These are phyloP conservation scores for Apocrypta bakeri DNA, from an alignment of 1,140 invertebrate genomes.

Conservation along the genomic window DNA sequence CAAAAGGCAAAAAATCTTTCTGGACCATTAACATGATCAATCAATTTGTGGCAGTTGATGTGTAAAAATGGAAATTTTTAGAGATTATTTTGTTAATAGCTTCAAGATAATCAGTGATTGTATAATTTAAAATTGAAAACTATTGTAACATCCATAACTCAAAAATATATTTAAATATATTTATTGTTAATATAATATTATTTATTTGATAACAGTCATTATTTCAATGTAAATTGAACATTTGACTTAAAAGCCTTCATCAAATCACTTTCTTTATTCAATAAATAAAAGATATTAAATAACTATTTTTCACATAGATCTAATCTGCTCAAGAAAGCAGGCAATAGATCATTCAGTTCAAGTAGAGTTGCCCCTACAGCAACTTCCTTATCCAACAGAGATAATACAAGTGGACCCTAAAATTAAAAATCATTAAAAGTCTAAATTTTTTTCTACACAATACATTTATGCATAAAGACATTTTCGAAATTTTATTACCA, in stretches of 20 bases:
- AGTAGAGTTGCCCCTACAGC: conserved; percentile 56
- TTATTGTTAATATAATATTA: conserved; percentile 31
- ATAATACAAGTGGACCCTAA: conserved; percentile 61
- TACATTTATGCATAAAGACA: background rate
- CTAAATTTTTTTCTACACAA: background rate
- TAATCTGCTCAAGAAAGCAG: conserved; percentile 56
- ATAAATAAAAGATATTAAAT: background rate
- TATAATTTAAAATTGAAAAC: conserved; percentile 4
- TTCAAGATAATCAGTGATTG: background rate
- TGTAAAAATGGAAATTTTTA: conserved; percentile 51
- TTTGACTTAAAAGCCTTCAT: background rate
- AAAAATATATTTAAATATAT: conserved; percentile 29
- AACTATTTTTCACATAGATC: conserved; percentile 2
- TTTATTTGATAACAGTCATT: conserved; percentile 29
- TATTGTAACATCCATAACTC: conserved; percentile 21
- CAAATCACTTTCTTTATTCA: background rate
- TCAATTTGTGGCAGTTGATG: conserved; percentile 59
- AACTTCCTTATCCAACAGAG: conserved; percentile 57
- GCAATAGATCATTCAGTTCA: conserved; percentile 58
- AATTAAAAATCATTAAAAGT: conserved; percentile 37
- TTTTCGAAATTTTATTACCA: conserved; percentile 54
- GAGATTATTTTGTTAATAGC: too few relatives aligned
- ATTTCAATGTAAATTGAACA: background rate
- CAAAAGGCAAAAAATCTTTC: conserved; percentile 65
- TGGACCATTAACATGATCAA: conserved; percentile 75